These are phyloP conservation scores for Eremobia ochroleuca DNA, from an alignment of 2,888 invertebrate species.

Conservation along the genomic window DNA sequence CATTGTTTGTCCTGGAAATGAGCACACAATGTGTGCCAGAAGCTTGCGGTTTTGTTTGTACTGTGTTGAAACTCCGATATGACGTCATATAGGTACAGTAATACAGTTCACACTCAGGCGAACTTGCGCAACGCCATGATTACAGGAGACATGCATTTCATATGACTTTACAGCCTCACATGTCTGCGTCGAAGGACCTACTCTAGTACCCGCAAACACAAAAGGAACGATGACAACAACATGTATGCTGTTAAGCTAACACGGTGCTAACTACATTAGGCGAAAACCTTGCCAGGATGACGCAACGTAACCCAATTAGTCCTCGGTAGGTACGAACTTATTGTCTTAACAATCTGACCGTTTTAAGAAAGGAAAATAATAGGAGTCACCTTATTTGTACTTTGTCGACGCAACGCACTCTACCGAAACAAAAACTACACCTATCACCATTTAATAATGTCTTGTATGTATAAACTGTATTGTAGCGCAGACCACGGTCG, in stretches of 20 bases:
- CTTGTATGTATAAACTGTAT: conserved; percentile 39
- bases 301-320: conserved; percentile 63
- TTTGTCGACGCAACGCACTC: conserved; percentile 38
- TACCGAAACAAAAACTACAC: conserved; percentile 41
- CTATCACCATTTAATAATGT: conserved; percentile 34
- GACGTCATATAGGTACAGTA: conserved; percentile 79
- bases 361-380: conserved; percentile 54
- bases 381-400: conserved; percentile 50
- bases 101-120: conserved; percentile 69
- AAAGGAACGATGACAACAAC: conserved; percentile 49
- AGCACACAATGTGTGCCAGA: conserved; percentile 80
- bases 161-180: conserved; percentile 52
- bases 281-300: conserved; percentile 63
- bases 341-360: conserved; percentile 57
- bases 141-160: conserved; percentile 64
- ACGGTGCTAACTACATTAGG: conserved; percentile 47
- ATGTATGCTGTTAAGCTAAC: conserved; percentile 47
- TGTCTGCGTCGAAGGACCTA: conserved; percentile 24
- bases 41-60: conserved; percentile 82
- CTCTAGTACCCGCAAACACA: conserved; percentile 34
- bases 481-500: conserved; percentile 21
- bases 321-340: conserved; percentile 39
- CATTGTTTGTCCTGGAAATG: conserved; percentile 83
- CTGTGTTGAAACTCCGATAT: conserved; percentile 83
- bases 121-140: conserved; percentile 75